Conservation (phyloP, 23 tunicate genomes). For the Trididemnum miniatum region DNA sequence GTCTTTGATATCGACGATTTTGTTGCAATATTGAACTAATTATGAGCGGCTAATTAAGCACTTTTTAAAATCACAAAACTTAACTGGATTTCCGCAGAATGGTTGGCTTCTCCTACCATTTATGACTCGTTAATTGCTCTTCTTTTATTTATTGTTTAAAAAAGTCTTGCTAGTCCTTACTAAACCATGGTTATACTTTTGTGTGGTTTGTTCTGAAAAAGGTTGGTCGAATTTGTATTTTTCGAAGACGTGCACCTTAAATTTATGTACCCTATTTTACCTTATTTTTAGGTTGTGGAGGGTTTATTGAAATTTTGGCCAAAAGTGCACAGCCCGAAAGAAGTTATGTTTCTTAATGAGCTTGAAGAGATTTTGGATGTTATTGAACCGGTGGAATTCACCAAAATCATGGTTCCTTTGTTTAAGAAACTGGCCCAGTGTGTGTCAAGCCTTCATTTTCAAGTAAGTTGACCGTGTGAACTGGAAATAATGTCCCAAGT, state of each 20-base stretch:
- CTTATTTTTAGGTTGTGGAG: conserved; percentile 75
- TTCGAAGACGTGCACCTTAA: too few species aligned
- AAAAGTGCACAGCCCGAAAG: conserved; percentile 98
- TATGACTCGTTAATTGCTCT: too few species aligned
- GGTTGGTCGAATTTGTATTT: neutral
- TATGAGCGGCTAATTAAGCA: too few species aligned
- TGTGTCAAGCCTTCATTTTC: conserved; percentile 95
- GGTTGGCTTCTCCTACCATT: too few species aligned
- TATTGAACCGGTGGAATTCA: conserved; percentile 90
- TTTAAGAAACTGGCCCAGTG: conserved; percentile 93
- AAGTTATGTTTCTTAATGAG: conserved; percentile 99
- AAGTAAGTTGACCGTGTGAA: too few species aligned
- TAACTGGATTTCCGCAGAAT: too few species aligned
- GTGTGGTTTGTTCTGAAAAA: neutral
- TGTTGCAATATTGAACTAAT: too few species aligned
- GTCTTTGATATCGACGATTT: too few species aligned
- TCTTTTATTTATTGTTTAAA: too few species aligned
- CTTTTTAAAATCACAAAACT: too few species aligned
- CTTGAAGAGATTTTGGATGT: conserved; percentile 98
- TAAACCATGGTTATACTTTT: neutral
- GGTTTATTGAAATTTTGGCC: conserved; percentile 99
- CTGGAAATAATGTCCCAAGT: too few species aligned
- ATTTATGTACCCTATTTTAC: too few species aligned
- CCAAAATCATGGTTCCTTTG: conserved; percentile 89
- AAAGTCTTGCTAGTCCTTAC: neutral